Evolutionary conservation across 30 jellyfish, hydroid and myxozoan genomes (phyloP), one percentile per base, ranked within the genome.

Genomic region (Euphysa ruthae): DNA sequence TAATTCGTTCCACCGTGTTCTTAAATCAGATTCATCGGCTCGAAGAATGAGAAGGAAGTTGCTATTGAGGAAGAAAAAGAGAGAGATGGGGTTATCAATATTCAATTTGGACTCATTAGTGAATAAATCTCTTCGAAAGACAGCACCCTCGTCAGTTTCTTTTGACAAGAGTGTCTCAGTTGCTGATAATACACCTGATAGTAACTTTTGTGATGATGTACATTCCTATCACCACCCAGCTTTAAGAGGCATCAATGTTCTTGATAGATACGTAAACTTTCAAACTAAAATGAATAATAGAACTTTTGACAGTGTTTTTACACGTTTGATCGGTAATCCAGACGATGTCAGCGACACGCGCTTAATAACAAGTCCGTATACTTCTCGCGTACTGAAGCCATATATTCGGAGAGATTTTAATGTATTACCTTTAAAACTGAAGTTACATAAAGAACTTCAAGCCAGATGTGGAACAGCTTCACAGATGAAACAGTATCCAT

Each of bases 361-460:
- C 7, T 49, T 93, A 3, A 77, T 90, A 14, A 80, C 76, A n/a
- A 90, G 98, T 70, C 98, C 98, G 46, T 90, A 90, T 43, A 90
- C 98, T 14, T 82, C 91, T 21, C 91, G 98, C 26, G 82, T 90
- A 1, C 63, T 90, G 63, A 90, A 90, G 70, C 98, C 98, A 38
- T 90, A 82, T 56, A 90, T 90, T 32, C 83, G 98, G n/a, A 73
- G 98, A 31, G 98, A 90, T 80, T 78, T 43, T 43, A 84, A 81
- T 32, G 28, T 74, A 8, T 30, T 58, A 38, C 98, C 98, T n/a
- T 65, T 61, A 24, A 81, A 70, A 35, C 71, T 90, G n/a, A 46
- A 62, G 63, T 21, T 90, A n/a, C 70, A 73, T 61, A 66, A 69
- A 10, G 93, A 81, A 26, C 55, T 86, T 24, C 70, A 19, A 16